Evolutionary conservation across 2,113 vertebrate species (phyloP), one percentile per base, ranked within the genome.

Genomic region (Eurystomus gularis): DNA sequence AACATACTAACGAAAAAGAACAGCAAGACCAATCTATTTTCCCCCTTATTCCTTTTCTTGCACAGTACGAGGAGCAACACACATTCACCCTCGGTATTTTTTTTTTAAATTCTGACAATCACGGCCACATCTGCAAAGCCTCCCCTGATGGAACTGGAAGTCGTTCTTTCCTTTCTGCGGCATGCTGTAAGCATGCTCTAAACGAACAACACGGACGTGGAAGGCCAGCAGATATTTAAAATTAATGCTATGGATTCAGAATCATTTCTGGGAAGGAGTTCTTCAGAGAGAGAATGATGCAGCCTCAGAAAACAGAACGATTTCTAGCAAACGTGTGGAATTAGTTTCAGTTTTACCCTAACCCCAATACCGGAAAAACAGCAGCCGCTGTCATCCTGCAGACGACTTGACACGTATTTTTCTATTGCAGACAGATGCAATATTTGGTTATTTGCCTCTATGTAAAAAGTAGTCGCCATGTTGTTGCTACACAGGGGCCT

Each of bases 401-500:
- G 82, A 46, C 37, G 89, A 88, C 88, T 87, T 71, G 62, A 85
- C 57, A 77, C 24, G 57, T 85, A 92, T 96, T 87, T 92, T 86
- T 92, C 17, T 58, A 46, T 82, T 69, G 66, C 68, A 94, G 89
- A 95, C 82, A 97, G 72, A 97, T 96, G 94, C 93, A 97, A 96
- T 93, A 97, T 97, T 97, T 94, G 96, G 96, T 96, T 97, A 96
- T 97, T 97, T 97, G 97, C 96, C 93, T 96, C 95, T 96, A 96
- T 97, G 96, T 95, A 97, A 97, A 97, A 97, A 98, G 94, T 97
- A 97, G 97, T 98, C 97, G 97, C 98, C 97, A 98, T 98, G 97
- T 98, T 98, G 98, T 98, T 98, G 98, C 98, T 98, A 98, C 97
- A 98, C 96, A 98, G 97, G 98, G 98, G 98, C 98, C 98, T 98